Evolutionary conservation across 1,140 invertebrate species (phyloP).

Genomic region (Fopius arisanus): DNA sequence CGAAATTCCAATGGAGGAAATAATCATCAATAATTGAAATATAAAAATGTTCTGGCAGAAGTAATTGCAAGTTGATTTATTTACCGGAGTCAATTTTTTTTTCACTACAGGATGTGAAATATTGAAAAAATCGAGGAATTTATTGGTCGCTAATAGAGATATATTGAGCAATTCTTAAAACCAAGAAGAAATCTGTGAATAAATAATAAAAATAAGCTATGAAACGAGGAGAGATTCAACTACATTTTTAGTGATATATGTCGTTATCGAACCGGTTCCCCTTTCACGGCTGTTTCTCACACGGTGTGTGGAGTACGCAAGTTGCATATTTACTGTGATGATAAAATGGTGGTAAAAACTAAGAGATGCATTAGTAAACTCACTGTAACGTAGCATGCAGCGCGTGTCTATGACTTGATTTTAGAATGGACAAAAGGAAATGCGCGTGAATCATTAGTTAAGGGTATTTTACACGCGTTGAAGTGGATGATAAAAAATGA

Average conservation of each 20-base stretch:
- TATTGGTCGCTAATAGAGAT: background rate
- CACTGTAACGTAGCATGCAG: background rate
- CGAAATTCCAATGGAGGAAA: too few species aligned
- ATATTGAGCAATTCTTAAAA: background rate
- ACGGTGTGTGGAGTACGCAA: background rate
- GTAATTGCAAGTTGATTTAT: too few species aligned
- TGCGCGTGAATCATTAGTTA: too few species aligned
- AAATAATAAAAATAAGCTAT: background rate
- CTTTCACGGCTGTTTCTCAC: conserved; percentile 1
- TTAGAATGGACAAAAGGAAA: too few species aligned
- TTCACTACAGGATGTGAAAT: background rate
- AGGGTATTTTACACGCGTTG: too few species aligned
- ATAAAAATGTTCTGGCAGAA: background rate
- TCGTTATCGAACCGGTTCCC: conserved; percentile 20
- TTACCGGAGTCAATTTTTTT: background rate
- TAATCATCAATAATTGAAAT: background rate
- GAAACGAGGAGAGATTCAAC: background rate
- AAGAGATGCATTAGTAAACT: background rate
- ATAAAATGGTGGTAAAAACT: background rate
- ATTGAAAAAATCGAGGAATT: background rate
- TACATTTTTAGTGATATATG: conserved; percentile 11
- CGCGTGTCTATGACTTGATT: background rate
- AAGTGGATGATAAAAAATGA: too few species aligned
- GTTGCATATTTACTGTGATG: conserved; percentile 1
- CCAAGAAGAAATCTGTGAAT: background rate